Percentiles rank a stretch among this genome's conserved stretches.
Conservation (phyloP, 1,140 invertebrate genomes). For the Papilio helenus region DNA sequence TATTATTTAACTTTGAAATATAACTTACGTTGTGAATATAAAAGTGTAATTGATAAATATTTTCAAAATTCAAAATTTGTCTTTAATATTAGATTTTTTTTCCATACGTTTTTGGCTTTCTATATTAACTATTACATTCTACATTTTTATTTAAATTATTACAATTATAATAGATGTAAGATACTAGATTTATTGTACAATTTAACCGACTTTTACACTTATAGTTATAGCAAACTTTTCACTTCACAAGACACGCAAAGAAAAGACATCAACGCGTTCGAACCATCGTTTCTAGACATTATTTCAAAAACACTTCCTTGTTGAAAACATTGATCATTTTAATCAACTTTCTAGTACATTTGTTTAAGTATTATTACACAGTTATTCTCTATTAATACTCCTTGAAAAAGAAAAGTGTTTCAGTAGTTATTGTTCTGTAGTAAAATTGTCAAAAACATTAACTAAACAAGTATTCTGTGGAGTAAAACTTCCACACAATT, state of each 20-base stretch:
- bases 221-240: not conserved
- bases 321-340: not conserved
- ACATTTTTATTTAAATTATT: no score
- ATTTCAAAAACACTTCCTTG: constrained; percentile 31
- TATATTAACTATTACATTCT: no score
- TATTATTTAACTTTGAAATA: constrained; percentile 28
- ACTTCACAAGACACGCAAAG: not conserved
- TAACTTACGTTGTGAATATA: not conserved
- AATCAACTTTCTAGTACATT: no score
- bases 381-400: not conserved
- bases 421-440: no score
- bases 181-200: not conserved
- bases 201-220: not conserved
- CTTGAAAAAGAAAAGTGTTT: not conserved
- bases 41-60: constrained; percentile 1
- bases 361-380: not conserved
- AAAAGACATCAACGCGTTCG: constrained; percentile 37
- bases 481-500: not conserved
- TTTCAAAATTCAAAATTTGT: constrained; percentile 25
- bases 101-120: no score
- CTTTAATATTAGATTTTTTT: not conserved
- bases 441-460: no score
- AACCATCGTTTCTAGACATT: not conserved
- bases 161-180: no score
- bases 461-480: not conserved